Conservation (phyloP, 2,797 vertebrate genomes). For the Pitangus sulphuratus region DNA sequence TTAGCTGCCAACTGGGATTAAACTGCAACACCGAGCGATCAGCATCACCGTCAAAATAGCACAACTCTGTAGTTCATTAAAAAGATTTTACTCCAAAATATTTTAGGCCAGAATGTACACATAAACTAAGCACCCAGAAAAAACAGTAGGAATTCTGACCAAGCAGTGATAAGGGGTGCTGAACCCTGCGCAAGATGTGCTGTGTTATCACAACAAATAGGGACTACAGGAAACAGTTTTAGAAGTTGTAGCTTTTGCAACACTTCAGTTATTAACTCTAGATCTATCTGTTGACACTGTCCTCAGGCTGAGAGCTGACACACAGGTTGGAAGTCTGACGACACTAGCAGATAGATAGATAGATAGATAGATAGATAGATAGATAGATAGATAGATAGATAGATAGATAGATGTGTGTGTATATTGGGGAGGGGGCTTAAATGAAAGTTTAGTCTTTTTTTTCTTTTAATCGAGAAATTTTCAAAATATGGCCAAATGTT, state of each 20-base stretch:
- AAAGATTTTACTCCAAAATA: slow-evolving; percentile 15
- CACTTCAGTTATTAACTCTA: neutral
- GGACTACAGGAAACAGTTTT: neutral
- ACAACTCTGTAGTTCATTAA: neutral
- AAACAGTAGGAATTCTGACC: neutral
- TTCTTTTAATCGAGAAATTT: neutral
- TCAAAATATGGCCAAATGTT: slow-evolving; percentile 18
- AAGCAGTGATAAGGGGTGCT: neutral
- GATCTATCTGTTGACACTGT: neutral
- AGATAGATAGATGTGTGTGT: neutral
- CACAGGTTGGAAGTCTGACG: neutral
- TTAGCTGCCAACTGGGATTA: neutral
- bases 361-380: neutral
- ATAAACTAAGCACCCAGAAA: neutral
- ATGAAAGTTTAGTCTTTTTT: neutral
- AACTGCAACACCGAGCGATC: neutral
- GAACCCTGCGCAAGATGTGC: neutral
- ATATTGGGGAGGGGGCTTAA: neutral
- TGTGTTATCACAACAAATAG: neutral
- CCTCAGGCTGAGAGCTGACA: neutral
- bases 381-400: neutral
- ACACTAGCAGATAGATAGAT: neutral
- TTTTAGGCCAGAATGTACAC: neutral
- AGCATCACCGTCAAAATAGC: neutral
- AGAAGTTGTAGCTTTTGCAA: neutral